phyloP scores from a whole-genome alignment of 2,113 vertebrate genomes.

The Chlamydotis undulata region DNA sequence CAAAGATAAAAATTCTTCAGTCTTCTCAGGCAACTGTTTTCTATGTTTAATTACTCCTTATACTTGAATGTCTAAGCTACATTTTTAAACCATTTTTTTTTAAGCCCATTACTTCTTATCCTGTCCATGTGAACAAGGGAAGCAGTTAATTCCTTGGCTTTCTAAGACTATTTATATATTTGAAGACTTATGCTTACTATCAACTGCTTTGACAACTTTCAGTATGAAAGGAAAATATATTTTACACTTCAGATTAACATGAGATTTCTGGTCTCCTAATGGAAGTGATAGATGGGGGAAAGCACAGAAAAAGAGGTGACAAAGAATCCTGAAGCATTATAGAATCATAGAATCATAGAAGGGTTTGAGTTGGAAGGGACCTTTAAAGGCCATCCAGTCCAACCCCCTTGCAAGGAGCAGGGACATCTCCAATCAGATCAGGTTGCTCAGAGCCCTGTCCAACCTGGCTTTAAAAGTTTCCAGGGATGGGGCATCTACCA shows the following conservation, averaged over 20 bases:
- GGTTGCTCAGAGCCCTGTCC: no score
- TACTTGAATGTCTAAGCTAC: not conserved
- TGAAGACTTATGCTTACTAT: not conserved
- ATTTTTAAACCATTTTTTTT: not conserved
- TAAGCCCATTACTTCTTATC: not conserved
- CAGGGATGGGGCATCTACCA: no score
- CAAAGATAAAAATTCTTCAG: not conserved
- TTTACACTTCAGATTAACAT: not conserved
- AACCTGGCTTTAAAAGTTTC: no score
- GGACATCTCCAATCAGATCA: no score
- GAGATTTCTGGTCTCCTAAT: not conserved
- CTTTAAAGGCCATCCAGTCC: no score
- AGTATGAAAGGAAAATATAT: not conserved
- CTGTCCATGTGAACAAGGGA: not conserved
- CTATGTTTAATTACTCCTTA: not conserved
- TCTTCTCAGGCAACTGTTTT: not conserved
- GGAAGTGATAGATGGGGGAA: not conserved
- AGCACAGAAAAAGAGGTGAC: not conserved
- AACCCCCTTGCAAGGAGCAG: no score
- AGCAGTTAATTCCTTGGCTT: not conserved
- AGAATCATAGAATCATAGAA: no score
- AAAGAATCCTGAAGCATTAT: not conserved
- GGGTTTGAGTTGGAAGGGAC: no score
- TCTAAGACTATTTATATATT: not conserved
- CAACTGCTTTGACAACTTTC: not conserved